These are phyloP conservation scores for Aphrophora alni DNA, from an alignment of 2,888 invertebrate genomes.

Conservation along the genomic window DNA sequence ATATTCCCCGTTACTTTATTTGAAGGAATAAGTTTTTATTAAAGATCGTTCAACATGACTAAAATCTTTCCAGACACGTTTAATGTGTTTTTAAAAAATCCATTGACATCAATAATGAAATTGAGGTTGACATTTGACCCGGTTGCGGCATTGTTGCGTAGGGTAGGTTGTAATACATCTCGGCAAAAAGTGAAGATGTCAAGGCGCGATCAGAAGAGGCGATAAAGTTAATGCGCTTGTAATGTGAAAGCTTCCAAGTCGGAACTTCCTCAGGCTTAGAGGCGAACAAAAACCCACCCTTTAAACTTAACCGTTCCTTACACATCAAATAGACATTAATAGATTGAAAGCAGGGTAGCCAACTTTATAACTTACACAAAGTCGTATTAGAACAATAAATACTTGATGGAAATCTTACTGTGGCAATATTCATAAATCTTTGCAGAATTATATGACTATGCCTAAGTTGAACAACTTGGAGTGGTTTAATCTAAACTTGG, in stretches of 20 bases:
- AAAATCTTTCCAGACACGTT: too few species aligned
- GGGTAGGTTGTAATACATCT: background rate
- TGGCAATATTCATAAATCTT: background rate
- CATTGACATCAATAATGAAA: background rate
- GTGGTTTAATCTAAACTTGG: background rate
- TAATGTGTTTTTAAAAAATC: too few species aligned
- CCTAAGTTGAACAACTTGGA: background rate
- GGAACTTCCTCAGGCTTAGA: constrained; percentile 19
- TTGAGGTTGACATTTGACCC: background rate
- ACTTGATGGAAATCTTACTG: background rate
- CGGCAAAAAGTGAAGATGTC: background rate
- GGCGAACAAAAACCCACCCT: constrained; percentile 25
- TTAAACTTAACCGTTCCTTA: background rate
- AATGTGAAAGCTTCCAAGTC: constrained; percentile 24
- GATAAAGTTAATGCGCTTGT: constrained; percentile 34
- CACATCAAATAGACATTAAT: constrained; percentile 34
- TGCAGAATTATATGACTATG: background rate
- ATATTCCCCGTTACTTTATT: too few species aligned
- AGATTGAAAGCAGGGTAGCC: constrained; percentile 15
- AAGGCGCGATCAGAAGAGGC: background rate
- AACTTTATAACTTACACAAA: constrained; percentile 6
- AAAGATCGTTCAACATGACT: too few species aligned
- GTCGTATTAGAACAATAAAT: constrained; percentile 1
- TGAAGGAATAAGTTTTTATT: too few species aligned
- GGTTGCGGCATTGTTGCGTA: background rate